Percentiles rank a stretch among this genome's conserved stretches.
These are phyloP conservation scores for Manduca sexta DNA, from an alignment of 1,140 invertebrate species.

Conservation along the genomic window DNA sequence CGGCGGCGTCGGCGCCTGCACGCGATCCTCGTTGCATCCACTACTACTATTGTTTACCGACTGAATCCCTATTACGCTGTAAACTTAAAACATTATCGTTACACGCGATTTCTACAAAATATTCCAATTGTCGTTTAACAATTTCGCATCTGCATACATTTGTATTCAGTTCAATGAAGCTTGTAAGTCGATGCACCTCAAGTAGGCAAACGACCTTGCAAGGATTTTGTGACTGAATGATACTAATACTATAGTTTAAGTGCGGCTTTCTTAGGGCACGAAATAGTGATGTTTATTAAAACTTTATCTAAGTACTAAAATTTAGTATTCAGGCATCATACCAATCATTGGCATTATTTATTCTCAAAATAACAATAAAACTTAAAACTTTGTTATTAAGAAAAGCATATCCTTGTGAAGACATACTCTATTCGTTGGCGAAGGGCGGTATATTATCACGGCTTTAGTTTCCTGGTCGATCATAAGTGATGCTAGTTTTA, in stretches of 20 bases:
- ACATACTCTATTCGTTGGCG: no score
- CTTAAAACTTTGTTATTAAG: no score
- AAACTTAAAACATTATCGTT: not conserved
- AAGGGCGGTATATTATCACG: no score
- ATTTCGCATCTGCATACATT: not conserved
- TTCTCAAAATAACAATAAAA: no score
- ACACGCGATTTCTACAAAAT: not conserved
- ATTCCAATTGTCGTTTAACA: not conserved
- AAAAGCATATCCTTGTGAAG: no score
- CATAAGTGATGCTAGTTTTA: not conserved
- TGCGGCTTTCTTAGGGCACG: not conserved
- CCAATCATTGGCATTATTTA: no score
- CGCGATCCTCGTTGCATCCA: conserved; percentile 34
- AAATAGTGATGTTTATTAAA: not conserved
- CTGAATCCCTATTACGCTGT: conserved; percentile 3
- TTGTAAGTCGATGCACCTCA: not conserved
- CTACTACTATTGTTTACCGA: conserved; percentile 13
- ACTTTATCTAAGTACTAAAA: not conserved
- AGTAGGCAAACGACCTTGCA: no score
- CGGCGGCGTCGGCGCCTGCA: conserved; percentile 29
- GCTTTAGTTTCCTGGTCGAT: no score
- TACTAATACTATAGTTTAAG: no score
- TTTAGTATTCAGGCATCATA: not conserved
- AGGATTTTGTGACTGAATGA: no score
- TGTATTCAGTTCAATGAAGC: not conserved